phyloP scores from a whole-genome alignment of 1,140 invertebrate genomes.

The Brachionus koreanus region DNA sequence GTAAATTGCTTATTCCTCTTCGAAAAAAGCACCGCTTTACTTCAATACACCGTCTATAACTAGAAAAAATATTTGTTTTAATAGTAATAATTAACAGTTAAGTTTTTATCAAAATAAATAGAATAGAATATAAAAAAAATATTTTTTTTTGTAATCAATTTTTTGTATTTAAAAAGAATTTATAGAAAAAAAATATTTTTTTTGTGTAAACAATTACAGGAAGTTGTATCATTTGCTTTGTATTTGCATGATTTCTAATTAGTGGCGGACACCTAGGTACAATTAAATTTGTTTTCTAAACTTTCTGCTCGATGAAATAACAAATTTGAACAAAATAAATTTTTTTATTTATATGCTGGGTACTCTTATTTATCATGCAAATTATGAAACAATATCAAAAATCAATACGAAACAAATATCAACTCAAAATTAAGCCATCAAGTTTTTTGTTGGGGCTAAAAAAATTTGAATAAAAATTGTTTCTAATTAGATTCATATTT shows the following conservation, averaged over 20 bases:
- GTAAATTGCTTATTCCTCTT: too few species aligned
- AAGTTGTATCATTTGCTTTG: not conserved
- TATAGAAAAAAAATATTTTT: not conserved
- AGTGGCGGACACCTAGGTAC: not conserved
- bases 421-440: not conserved
- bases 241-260: slow-evolving; percentile 4
- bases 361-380: not conserved
- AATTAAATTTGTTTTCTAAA: not conserved
- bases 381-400: slow-evolving; percentile 3
- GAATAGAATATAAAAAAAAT: too few species aligned
- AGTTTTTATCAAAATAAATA: too few species aligned
- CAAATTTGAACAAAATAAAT: not conserved
- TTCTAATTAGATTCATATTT: not conserved
- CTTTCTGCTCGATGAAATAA: not conserved
- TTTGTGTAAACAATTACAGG: not conserved
- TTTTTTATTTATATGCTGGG: not conserved
- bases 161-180: too few species aligned
- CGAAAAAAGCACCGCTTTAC: too few species aligned
- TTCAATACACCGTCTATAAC: too few species aligned
- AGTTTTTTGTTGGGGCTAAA: not conserved
- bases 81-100: too few species aligned
- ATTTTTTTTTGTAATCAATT: too few species aligned
- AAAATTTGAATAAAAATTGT: not conserved
- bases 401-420: not conserved
- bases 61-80: too few species aligned